Base-by-base conservation (phyloP, 2,888 invertebrate species). In the Tenthredo amoena region DNA sequence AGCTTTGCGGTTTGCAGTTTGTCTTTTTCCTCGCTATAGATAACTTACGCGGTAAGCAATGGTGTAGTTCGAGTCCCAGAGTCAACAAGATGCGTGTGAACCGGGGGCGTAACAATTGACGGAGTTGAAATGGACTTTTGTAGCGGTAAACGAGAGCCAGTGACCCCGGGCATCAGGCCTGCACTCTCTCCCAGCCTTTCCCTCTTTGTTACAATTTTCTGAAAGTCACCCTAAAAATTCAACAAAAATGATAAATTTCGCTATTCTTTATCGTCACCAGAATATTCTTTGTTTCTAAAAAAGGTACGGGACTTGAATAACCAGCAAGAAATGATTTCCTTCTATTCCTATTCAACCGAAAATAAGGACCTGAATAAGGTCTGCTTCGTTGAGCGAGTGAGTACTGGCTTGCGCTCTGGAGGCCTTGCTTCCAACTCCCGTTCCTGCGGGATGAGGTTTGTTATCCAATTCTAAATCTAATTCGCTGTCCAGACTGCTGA, bases 101-200 rank as follows among this genome's bases (percentile, higher is more conserved):
- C 95, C 87, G 95, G 94, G 47, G 95, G 95, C 50, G 97, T 97
- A 81, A 98, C 97, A 87, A 98, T 98, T 88, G 98, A 98, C 81
- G 98, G 98, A 83, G 98, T 98, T 26, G 98, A 98, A 86, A 98
- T 97, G 82, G 98, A 98, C 94, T 98, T 98, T 94, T 98, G 98
- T 83, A 98, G 95, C 85, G 98, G 97, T 90, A 98, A 95, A 34
- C 97, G 95, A 84, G 96, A 91, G 82, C 95, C 88, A 95, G 95
- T 90, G 95, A 94, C 93, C 95, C 90, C 89, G 93, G 93, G 92
- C 91, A 93, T 90, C 89, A 93, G 89, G 86, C 91, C 89, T 84
- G 89, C 90, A 86, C 90, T 91, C 87, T 93, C 93, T 76, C 91
- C 91, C 87, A 92, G 88, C 88, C 95, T 95, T 91, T 95, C 95